These are phyloP conservation scores for Hydropsyche tenuis DNA, from an alignment of 1,140 invertebrate species.

Conservation along the genomic window DNA sequence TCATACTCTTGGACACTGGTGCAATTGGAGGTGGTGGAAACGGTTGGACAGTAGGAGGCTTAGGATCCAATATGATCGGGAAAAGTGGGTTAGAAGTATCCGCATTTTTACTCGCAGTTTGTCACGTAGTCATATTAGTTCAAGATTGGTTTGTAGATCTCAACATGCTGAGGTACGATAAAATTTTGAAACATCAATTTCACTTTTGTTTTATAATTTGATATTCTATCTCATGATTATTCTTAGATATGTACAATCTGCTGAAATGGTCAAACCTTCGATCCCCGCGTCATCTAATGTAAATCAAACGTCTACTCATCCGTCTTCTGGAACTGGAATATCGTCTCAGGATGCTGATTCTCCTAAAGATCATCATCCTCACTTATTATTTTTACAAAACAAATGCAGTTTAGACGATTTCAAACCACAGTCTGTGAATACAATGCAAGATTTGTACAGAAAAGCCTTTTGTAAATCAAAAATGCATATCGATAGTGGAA, in stretches of 20 bases:
- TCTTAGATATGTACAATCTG: conserved; percentile 78
- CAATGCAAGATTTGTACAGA: conserved; percentile 69
- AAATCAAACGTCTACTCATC: conserved; percentile 28
- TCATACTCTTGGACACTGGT: conserved; percentile 69
- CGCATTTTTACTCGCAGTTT: conserved; percentile 86
- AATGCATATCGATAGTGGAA: conserved; percentile 71
- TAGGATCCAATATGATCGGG: conserved; percentile 7
- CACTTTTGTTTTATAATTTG: neutral
- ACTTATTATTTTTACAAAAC: conserved; percentile 80
- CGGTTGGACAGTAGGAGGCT: conserved; percentile 16
- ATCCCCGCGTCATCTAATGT: conserved; percentile 63
- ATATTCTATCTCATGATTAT: too few species aligned
- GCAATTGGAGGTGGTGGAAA: conserved; percentile 53
- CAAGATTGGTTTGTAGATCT: conserved; percentile 87
- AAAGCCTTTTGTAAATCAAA: conserved; percentile 74
- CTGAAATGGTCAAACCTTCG: conserved; percentile 87
- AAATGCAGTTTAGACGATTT: conserved; percentile 75
- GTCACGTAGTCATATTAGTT: conserved; percentile 84
- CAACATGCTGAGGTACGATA: conserved; percentile 61
- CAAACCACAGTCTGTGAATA: conserved; percentile 67
- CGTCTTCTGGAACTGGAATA: neutral
- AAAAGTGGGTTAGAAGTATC: conserved; percentile 70
- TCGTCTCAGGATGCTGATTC: conserved; percentile 47
- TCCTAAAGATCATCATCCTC: conserved; percentile 72
- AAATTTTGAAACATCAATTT: conserved; percentile 13